Evolutionary conservation across 2,888 invertebrate species (phyloP).

Genomic region (Poecilobothrus nobilitatus): DNA sequence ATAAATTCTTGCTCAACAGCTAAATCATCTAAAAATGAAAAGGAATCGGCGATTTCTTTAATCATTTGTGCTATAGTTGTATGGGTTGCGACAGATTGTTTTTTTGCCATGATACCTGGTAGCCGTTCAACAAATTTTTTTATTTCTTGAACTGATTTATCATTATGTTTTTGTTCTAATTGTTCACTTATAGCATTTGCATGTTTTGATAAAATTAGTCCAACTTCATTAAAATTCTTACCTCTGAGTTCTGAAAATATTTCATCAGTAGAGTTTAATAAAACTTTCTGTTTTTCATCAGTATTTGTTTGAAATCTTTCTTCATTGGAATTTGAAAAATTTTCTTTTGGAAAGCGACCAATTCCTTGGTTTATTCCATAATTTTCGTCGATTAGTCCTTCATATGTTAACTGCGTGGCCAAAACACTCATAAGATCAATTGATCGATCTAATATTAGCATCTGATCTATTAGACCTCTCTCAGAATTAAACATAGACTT

Average conservation of each 20-base stretch:
- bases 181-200: constrained; percentile 79
- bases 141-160: constrained; percentile 89
- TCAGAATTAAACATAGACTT: constrained; percentile 41
- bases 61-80: constrained; percentile 91
- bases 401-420: constrained; percentile 92
- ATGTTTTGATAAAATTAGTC: constrained; percentile 73
- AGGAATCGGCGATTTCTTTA: constrained; percentile 69
- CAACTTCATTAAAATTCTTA: constrained; percentile 86
- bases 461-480: constrained; percentile 71
- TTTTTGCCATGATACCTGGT: constrained; percentile 77
- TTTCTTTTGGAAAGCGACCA: constrained; percentile 76
- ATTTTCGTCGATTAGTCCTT: constrained; percentile 93
- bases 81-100: constrained; percentile 77
- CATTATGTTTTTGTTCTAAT: constrained; percentile 72
- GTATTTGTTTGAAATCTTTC: constrained; percentile 28
- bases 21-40: constrained; percentile 68
- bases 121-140: constrained; percentile 85
- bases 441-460: constrained; percentile 81
- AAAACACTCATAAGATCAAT: constrained; percentile 88
- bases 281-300: constrained; percentile 62
- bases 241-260: constrained; percentile 84
- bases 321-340: constrained; percentile 63
- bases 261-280: constrained; percentile 82
- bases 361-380: constrained; percentile 77
- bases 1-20: constrained; percentile 87